Conservation (phyloP, 1,140 invertebrate species). For the Drosophila tani region DNA sequence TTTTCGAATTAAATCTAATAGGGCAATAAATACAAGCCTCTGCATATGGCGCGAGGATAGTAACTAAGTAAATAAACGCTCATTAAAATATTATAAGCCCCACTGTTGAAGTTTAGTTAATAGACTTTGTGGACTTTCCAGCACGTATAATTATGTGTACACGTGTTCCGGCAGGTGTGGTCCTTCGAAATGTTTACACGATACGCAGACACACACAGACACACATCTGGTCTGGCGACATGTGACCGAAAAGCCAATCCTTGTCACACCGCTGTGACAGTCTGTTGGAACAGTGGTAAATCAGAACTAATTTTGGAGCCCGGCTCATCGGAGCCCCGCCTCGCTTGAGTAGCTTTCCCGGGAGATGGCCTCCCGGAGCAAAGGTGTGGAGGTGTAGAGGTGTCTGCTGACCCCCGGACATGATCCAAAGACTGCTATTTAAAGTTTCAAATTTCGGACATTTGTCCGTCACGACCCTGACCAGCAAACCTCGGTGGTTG, state of each 20-base stretch:
- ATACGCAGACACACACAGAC: conserved; percentile 26
- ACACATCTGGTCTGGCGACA: conserved; percentile 25
- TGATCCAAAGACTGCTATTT: conserved; percentile 54
- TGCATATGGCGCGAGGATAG: conserved; percentile 2
- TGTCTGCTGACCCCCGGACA: conserved; percentile 24
- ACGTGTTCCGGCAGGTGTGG: conserved; percentile 46
- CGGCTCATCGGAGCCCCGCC: conserved; percentile 38
- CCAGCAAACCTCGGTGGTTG: conserved; percentile 37
- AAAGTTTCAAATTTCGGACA: conserved; percentile 82
- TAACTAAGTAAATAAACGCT: conserved; percentile 14
- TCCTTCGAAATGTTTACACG: conserved; percentile 43
- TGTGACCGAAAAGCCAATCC: conserved; percentile 43
- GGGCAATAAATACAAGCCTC: neutral
- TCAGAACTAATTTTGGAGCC: conserved; percentile 59
- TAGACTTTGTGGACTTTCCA: conserved; percentile 24
- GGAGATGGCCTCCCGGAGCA: neutral
- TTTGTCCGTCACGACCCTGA: conserved; percentile 70
- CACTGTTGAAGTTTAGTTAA: conserved; percentile 12
- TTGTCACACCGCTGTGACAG: conserved; percentile 38
- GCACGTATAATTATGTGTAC: conserved; percentile 45
- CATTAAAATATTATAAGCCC: conserved; percentile 9
- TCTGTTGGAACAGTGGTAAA: conserved; percentile 47
- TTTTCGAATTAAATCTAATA: conserved; percentile 5
- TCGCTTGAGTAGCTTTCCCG: conserved; percentile 17
- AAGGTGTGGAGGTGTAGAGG: conserved; percentile 13